phyloP scores from a whole-genome alignment of 2,113 vertebrate genomes.

The Megaleporinus macrocephalus region DNA sequence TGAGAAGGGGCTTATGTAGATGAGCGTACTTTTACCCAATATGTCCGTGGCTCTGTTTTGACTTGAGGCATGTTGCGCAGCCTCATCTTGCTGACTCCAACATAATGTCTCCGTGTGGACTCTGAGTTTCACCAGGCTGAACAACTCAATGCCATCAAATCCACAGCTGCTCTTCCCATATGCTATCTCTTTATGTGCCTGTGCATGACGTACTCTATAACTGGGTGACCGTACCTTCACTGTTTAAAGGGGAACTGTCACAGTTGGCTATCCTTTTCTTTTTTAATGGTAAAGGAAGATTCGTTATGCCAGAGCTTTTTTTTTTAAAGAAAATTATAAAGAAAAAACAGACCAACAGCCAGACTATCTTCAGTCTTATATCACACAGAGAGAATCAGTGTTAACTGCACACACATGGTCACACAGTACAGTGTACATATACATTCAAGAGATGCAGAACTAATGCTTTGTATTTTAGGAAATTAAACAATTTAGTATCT shows the following conservation, averaged over 20 bases:
- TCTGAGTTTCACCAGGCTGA: constrained; percentile 47
- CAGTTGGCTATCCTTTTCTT: too few species aligned
- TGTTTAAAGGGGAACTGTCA: constrained; percentile 10
- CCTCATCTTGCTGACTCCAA: constrained; percentile 38
- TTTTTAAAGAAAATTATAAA: too few species aligned
- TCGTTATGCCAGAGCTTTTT: too few species aligned
- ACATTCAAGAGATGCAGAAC: too few species aligned
- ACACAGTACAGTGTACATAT: too few species aligned
- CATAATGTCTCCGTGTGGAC: constrained; percentile 10
- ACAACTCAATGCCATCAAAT: constrained; percentile 44
- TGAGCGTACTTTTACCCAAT: constrained; percentile 1
- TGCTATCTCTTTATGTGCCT: constrained; percentile 36
- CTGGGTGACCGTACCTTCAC: constrained; percentile 20
- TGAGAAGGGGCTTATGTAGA: neutral
- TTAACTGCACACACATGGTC: too few species aligned
- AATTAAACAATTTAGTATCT: too few species aligned
- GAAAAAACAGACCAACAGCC: too few species aligned
- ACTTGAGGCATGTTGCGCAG: constrained; percentile 36
- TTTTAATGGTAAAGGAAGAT: too few species aligned
- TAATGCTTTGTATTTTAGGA: too few species aligned
- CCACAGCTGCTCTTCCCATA: constrained; percentile 52
- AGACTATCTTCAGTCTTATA: too few species aligned
- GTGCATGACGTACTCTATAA: constrained; percentile 38
- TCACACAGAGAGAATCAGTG: too few species aligned
- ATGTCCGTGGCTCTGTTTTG: constrained; percentile 21